Evolutionary conservation across 2,888 invertebrate genomes (phyloP).

Genomic region (Pollenia griseotomentosa): DNA sequence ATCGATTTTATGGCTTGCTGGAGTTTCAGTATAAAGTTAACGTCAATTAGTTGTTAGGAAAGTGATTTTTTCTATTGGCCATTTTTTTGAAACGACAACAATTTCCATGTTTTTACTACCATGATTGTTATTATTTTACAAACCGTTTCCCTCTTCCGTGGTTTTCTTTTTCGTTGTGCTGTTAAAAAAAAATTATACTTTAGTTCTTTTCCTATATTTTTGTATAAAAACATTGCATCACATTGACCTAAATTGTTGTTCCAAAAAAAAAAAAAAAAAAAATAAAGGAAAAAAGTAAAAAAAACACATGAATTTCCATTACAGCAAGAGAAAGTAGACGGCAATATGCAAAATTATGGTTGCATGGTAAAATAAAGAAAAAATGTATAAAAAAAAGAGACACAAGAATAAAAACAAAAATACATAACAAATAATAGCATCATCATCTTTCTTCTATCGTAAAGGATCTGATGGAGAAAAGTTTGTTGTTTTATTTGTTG

Average conservation of each 20-base stretch:
- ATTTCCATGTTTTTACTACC: not conserved
- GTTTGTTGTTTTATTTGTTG: conserved; percentile 34
- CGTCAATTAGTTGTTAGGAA: conserved; percentile 12
- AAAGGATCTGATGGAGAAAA: conserved; percentile 42
- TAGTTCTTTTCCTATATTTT: not conserved
- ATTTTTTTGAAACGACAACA: conserved; percentile 3
- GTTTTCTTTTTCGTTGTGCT: not conserved
- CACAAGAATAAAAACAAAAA: conserved; percentile 17
- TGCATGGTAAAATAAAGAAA: conserved; percentile 60
- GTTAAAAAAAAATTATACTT: not conserved
- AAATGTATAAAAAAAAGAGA: conserved; percentile 28
- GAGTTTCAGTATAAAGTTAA: conserved; percentile 10
- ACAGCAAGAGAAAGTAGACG: conserved; percentile 49
- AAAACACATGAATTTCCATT: conserved; percentile 61
- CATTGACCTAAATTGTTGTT: conserved; percentile 75
- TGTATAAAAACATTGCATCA: conserved; percentile 71
- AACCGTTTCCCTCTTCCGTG: conserved; percentile 13
- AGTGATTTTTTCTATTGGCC: conserved; percentile 6
- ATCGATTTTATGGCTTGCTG: conserved; percentile 13
- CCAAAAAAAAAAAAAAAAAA: conserved; percentile 53
- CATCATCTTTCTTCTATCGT: conserved; percentile 22
- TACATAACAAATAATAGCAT: conserved; percentile 12
- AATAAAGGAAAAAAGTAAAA: conserved; percentile 17
- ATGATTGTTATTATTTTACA: conserved; percentile 14
- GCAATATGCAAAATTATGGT: conserved; percentile 71